Base-by-base conservation (phyloP, 2,113 vertebrate species). In the Chitala chitala region DNA sequence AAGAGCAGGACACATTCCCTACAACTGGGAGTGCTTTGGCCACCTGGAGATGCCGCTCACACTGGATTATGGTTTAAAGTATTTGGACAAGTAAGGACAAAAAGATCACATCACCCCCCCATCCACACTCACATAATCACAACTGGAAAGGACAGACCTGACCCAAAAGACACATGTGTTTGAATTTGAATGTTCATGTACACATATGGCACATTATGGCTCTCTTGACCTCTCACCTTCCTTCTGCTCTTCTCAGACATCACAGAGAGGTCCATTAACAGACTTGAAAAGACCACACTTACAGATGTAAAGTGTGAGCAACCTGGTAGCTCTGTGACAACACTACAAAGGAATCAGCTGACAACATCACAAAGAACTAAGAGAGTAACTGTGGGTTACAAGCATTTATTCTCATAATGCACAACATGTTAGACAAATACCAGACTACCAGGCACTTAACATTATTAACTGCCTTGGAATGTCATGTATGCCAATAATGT, bases 361-460 rank as follows among this genome's bases (percentile, higher is more conserved):
- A 29, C 40, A 36, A 61, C 22, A 8, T 3, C 29, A 13, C 0
- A 33, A n/a, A 36, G 17, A 0, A 33, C 20, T 17, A 51, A 15
- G 12, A 33, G n/a, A 10, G 46, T 59, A n/a, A n/a, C n/a, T n/a
- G n/a, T n/a, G n/a, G n/a, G n/a, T n/a, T n/a, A n/a, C 22, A 24
- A 40, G 15, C 59, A 59, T 72, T 72, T 40, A 59, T 54, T 26
- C 38, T 46, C 38, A 22, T 46, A 22, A 66, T 24, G 64, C 54
- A 59, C 36, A 24, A 42, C 12, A 38, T 38, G 36, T 56, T 20
- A 56, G n/a, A 5, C 24, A 3, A 59, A 59, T 65, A n/a, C 22
- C 22, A 48, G 24, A 42, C 24, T 68, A 48, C 22, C 2, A 4
- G n/a, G n/a, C n/a, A n/a, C n/a, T n/a, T n/a, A n/a, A n/a, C n/a